Evolutionary conservation across 2,113 vertebrate species (phyloP).

Genomic region (Lophura nycthemera): DNA sequence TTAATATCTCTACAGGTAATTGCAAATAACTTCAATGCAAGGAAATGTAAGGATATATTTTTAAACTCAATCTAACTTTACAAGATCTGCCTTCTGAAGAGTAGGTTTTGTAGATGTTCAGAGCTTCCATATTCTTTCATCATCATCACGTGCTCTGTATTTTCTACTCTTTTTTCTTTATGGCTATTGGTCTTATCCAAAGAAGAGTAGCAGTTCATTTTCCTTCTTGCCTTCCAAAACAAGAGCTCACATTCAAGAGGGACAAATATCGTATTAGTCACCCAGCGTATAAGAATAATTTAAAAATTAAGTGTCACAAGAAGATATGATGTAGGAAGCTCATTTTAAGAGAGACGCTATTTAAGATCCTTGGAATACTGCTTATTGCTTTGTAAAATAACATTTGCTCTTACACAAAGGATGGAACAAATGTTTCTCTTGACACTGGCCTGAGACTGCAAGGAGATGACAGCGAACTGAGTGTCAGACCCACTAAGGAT

Average conservation of each 20-base stretch:
- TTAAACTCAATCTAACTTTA: not conserved
- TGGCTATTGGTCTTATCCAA: not conserved
- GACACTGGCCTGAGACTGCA: conserved; percentile 70
- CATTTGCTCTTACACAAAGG: conserved; percentile 59
- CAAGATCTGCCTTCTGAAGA: not conserved
- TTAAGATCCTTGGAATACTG: not conserved
- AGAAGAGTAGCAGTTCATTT: not conserved
- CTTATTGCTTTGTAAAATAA: not conserved
- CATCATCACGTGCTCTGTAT: fast-evolving
- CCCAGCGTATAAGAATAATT: not conserved
- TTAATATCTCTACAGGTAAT: not conserved
- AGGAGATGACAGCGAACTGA: conserved; percentile 54
- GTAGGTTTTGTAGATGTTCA: not conserved
- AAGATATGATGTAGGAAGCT: not conserved
- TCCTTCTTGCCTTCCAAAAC: not conserved
- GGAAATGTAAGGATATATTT: not conserved
- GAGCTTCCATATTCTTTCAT: not conserved
- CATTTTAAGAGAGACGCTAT: not conserved
- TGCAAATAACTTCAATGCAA: not conserved
- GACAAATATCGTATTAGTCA: no score
- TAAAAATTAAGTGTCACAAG: not conserved
- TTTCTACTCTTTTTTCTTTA: not conserved
- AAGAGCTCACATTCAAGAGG: fast-evolving
- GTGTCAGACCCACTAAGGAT: conserved; percentile 62
- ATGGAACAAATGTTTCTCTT: conserved; percentile 36